These are phyloP conservation scores for Drosophila yakuba DNA, from an alignment of 1,140 invertebrate species.

Conservation along the genomic window DNA sequence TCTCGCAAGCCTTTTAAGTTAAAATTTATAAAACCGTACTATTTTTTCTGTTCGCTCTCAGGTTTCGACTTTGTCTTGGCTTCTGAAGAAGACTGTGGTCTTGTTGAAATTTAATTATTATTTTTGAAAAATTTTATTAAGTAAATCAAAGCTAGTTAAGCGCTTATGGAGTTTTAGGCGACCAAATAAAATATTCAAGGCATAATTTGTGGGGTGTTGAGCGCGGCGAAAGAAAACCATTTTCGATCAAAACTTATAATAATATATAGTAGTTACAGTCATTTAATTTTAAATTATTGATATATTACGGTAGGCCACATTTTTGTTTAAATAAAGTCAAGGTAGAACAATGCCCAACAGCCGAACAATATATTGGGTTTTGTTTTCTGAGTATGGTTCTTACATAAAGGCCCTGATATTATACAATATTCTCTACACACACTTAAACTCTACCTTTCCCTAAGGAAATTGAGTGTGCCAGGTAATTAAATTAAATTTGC, in stretches of 20 bases:
- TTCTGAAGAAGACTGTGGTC: conserved; percentile 25
- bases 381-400: too few relatives aligned
- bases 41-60: conserved; percentile 12
- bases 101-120: conserved; percentile 56
- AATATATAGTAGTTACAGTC: not conserved
- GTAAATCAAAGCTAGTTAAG: conserved; percentile 30
- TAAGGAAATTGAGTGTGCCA: not conserved
- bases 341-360: too few relatives aligned
- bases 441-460: not conserved
- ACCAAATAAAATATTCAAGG: conserved; percentile 52
- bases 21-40: conserved; percentile 65
- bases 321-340: not conserved
- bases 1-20: conserved; percentile 72
- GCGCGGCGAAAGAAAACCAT: not conserved
- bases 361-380: too few relatives aligned
- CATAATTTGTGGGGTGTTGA: conserved; percentile 17
- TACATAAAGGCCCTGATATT: too few relatives aligned
- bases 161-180: conserved; percentile 34
- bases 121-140: conserved; percentile 2
- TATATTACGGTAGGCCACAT: not conserved
- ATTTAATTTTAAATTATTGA: not conserved
- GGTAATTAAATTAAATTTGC: not conserved
- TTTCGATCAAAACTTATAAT: not conserved
- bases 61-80: conserved; percentile 29
- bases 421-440: too few relatives aligned